Evolutionary conservation across 2,888 invertebrate species (phyloP).

Genomic region (Tiphia femorata): DNA sequence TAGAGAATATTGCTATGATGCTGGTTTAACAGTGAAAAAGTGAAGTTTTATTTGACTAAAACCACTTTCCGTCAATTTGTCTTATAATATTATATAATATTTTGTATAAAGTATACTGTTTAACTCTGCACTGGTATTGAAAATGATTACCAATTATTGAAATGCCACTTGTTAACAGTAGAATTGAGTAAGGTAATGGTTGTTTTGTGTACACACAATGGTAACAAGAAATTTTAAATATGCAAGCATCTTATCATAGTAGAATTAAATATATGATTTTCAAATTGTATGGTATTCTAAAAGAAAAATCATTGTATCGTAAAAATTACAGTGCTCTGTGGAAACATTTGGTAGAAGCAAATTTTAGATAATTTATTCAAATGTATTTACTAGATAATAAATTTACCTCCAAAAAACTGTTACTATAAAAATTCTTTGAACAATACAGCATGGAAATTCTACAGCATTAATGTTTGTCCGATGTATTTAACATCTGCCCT

Average conservation of each 20-base stretch:
- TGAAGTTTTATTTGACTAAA: too few species aligned
- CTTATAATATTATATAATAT: slow-evolving; percentile 28
- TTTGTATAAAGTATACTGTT: slow-evolving; percentile 29
- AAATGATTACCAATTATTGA: too few species aligned
- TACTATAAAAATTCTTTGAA: too few species aligned
- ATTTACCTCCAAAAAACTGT: too few species aligned
- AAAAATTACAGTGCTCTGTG: slow-evolving; percentile 23
- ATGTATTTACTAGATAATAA: slow-evolving; percentile 54
- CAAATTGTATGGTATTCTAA: slow-evolving; percentile 22
- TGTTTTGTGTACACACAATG: slow-evolving; percentile 32
- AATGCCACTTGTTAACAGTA: slow-evolving; percentile 35
- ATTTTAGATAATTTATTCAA: slow-evolving; percentile 54
- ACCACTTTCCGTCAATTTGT: too few species aligned
- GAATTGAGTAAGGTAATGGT: slow-evolving; percentile 29
- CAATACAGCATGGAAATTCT: too few species aligned
- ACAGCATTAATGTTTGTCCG: too few species aligned
- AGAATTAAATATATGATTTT: too few species aligned
- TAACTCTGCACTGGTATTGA: slow-evolving; percentile 23
- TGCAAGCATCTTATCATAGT: too few species aligned
- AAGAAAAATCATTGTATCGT: slow-evolving; percentile 22
- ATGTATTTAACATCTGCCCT: too few species aligned
- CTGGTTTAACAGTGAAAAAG: too few species aligned
- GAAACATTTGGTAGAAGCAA: slow-evolving; percentile 28
- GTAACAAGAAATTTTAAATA: slow-evolving; percentile 32
- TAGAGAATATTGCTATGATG: too few species aligned